Evolutionary conservation across 2,888 invertebrate species (phyloP), one percentile per base, ranked within the genome.

Genomic region (Pimpla rufipes): DNA sequence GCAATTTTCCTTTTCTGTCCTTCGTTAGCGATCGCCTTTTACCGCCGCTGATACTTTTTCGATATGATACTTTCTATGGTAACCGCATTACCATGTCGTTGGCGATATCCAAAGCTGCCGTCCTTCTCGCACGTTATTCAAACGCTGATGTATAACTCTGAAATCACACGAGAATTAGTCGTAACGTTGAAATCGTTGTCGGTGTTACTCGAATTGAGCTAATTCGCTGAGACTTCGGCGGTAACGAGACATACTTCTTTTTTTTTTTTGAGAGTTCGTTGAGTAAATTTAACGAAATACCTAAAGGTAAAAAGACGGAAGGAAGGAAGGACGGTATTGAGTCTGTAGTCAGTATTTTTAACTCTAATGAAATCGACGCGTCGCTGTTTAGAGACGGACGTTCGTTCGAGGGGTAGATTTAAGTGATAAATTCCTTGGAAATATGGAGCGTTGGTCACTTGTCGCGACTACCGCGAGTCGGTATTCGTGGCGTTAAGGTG

Each of bases 401-500:
- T 47, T 45, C 18, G 62, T 75, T 42, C 47, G 50, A 57, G 40
- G 59, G 10, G 18, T 50, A 37, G 42, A 55, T 55, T n/a, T n/a
- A n/a, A n/a, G 23, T 3, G 2, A 71, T 66, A 42, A 66, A 75
- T 40, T 66, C 35, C 10, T 52, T 21, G 18, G 66, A 70, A 11
- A 70, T 55, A 57, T 75, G 7, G 40, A n/a, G 8, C 35, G 13
- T 35, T 29, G 67, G 29, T 42, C 3, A 64, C 8, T 66, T 45
- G 52, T 40, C 37, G n/a, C 18, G 11, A 45, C 13, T 57, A 40
- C 18, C 70, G 57, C 18, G n/a, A 67, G 67, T 62, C 45, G 62
- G 80, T 55, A 50, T 75, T 59, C 16, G 50, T 70, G 67, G 68
- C 70, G 73, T 85, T 68, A 70, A n/a, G n/a, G n/a, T n/a, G n/a